phyloP scores from a whole-genome alignment of 2,113 vertebrate genomes.

The Cottus gobio region DNA sequence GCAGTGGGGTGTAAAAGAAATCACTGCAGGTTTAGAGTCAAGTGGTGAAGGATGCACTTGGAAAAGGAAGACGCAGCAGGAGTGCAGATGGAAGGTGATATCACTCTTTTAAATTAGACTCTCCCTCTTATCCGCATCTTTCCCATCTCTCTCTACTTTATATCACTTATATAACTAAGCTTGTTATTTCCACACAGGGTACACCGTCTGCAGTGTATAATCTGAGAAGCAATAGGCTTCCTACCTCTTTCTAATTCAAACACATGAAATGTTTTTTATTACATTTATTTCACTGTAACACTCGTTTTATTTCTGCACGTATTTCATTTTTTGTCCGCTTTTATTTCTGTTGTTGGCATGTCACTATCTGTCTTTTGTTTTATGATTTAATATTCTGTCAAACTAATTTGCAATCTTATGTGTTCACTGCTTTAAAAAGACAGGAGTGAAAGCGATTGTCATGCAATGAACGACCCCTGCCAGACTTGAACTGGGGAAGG shows the following conservation, averaged over 20 bases:
- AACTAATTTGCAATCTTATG: not conserved
- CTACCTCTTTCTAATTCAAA: not conserved
- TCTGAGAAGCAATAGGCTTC: not conserved
- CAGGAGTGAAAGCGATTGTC: too few species aligned
- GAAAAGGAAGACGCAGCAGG: conserved; percentile 18
- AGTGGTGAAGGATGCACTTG: conserved; percentile 36
- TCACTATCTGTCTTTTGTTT: not conserved
- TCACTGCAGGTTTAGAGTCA: conserved; percentile 25
- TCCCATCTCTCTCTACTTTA: conserved; percentile 18
- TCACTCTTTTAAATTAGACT: conserved; percentile 59
- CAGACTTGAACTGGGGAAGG: too few species aligned
- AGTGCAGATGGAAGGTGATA: conserved; percentile 38
- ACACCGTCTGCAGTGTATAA: not conserved
- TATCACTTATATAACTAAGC: conserved; percentile 32
- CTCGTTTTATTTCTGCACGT: not conserved
- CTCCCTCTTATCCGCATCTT: conserved; percentile 29
- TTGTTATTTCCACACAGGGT: conserved; percentile 27
- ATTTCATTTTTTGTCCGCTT: not conserved
- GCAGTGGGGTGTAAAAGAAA: conserved; percentile 19
- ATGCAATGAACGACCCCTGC: too few species aligned
- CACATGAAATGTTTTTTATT: not conserved
- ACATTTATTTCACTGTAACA: not conserved
- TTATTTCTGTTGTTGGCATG: not conserved
- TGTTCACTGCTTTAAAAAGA: not conserved
- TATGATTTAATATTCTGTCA: not conserved